A percentile compares a stretch with the other conserved stretches of the same genome.
phyloP scores from a whole-genome alignment of 1,140 invertebrate genomes.

The Solen grandis region DNA sequence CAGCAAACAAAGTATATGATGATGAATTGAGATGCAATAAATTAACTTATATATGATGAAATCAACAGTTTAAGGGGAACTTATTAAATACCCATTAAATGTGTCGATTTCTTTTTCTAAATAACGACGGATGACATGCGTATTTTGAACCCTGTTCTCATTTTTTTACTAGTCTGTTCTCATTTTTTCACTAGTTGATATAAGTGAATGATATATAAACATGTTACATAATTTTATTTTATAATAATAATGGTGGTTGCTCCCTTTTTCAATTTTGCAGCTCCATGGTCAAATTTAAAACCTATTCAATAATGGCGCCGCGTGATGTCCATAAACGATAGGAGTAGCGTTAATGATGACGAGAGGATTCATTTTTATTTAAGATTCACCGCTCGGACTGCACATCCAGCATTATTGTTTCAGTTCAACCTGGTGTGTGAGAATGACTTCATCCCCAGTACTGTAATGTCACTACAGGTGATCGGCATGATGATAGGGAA shows the following conservation, averaged over 20 bases:
- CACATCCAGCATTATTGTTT: not conserved
- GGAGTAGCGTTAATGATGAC: not conserved
- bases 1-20: too few relatives aligned
- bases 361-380: not conserved
- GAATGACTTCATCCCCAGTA: conserved; percentile 41
- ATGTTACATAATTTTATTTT: too few relatives aligned
- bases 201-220: not conserved
- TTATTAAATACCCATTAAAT: too few relatives aligned
- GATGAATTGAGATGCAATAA: too few relatives aligned
- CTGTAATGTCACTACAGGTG: conserved; percentile 57
- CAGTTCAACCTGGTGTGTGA: conserved; percentile 63
- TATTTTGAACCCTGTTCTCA: too few relatives aligned
- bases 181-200: not conserved
- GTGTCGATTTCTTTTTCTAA: too few relatives aligned
- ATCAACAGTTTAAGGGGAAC: too few relatives aligned
- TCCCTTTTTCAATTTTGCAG: too few relatives aligned
- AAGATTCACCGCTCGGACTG: not conserved
- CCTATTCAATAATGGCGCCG: not conserved
- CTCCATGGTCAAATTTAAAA: too few relatives aligned
- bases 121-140: too few relatives aligned
- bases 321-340: not conserved
- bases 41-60: too few relatives aligned
- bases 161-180: not conserved
- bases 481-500: conserved; percentile 48
- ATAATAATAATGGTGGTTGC: too few relatives aligned